Evolutionary conservation across 2,113 vertebrate genomes (phyloP).

Genomic region (Micromys minutus): DNA sequence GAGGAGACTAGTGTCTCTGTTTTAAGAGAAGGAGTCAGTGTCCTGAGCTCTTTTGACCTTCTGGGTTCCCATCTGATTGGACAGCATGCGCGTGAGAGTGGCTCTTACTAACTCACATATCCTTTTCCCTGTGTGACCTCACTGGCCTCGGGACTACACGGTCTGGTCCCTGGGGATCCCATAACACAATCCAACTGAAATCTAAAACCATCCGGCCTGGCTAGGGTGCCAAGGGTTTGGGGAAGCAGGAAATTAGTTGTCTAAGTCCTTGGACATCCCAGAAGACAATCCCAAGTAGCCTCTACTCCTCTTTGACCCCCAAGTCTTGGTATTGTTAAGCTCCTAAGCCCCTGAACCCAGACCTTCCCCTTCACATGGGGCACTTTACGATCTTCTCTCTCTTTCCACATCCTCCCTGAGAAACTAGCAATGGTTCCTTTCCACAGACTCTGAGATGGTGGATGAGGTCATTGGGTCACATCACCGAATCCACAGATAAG

Average conservation of each 20-base stretch:
- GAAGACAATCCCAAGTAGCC: not conserved
- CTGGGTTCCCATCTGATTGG: not conserved
- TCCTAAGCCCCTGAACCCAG: not conserved
- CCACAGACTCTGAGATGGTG: not conserved
- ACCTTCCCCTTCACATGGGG: fast-evolving
- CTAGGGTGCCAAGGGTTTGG: not conserved
- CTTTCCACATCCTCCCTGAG: not conserved
- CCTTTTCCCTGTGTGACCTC: not conserved
- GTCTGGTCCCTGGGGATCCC: not conserved
- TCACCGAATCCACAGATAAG: not conserved
- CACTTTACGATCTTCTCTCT: not conserved
- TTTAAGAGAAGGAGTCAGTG: not conserved
- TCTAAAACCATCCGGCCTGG: not conserved
- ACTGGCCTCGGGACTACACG: not conserved
- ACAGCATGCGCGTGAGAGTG: not conserved
- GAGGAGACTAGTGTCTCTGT: too few species aligned
- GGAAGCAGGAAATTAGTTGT: not conserved
- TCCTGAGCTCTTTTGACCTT: too few species aligned
- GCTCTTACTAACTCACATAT: not conserved
- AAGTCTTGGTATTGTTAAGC: not conserved
- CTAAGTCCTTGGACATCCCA: not conserved
- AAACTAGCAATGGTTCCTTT: not conserved
- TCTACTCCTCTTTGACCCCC: not conserved
- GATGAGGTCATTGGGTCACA: not conserved
- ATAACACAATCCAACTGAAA: not conserved